Percentiles rank a stretch among this genome's conserved stretches.
phyloP scores from a whole-genome alignment of 2,888 invertebrate species.

The Lepidochitona cinerea region DNA sequence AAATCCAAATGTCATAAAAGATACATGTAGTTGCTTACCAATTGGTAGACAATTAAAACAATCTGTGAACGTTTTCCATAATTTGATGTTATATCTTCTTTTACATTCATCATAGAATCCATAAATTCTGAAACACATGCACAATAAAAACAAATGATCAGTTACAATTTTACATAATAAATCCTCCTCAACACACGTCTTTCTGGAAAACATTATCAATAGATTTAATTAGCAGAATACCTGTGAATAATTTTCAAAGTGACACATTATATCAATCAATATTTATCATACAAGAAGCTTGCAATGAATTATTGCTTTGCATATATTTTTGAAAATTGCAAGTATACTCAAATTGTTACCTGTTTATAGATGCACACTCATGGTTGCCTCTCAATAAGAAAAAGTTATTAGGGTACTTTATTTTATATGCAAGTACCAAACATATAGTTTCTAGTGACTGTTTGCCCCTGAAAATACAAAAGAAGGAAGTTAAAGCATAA shows the following conservation, averaged over 20 bases:
- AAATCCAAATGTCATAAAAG: no score
- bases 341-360: no score
- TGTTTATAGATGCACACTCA: constrained; percentile 75
- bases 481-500: background rate
- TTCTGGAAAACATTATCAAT: no score
- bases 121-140: constrained; percentile 73
- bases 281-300: no score
- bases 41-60: constrained; percentile 75
- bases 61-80: constrained; percentile 75
- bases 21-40: constrained; percentile 47
- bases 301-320: no score
- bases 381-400: constrained; percentile 75
- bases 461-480: constrained; percentile 69
- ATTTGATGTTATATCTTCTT: constrained; percentile 73
- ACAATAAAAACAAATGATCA: no score
- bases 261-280: no score
- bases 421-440: constrained; percentile 73
- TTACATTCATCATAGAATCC: constrained; percentile 76
- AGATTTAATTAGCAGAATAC: no score
- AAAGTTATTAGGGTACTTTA: constrained; percentile 76
- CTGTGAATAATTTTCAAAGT: no score
- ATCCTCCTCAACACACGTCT: no score
- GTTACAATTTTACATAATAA: no score
- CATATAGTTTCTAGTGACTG: constrained; percentile 74
- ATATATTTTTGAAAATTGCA: no score